phyloP scores from a whole-genome alignment of 2,113 vertebrate species.

The Paramormyrops kingsleyae region DNA sequence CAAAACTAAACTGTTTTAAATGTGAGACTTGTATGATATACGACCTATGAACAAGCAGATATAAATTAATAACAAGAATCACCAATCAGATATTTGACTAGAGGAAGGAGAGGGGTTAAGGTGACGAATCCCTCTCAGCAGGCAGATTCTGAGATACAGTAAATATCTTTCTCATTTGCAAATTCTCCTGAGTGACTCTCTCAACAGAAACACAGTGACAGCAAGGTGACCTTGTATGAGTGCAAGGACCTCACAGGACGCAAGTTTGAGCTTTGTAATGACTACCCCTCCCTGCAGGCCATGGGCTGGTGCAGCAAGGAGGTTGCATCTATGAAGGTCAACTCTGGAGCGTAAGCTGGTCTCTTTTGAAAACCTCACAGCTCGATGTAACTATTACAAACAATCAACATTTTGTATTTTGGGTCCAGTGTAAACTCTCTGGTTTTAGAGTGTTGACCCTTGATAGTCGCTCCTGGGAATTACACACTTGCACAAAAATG shows the following conservation, averaged over 20 bases:
- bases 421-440: neutral
- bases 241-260: slow-evolving; percentile 89
- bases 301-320: slow-evolving; percentile 96
- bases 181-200: neutral
- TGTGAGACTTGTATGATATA: neutral
- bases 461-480: neutral
- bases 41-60: neutral
- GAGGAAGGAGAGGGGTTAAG: neutral
- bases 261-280: slow-evolving; percentile 88
- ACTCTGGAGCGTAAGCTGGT: slow-evolving; percentile 80
- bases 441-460: neutral
- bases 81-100: neutral
- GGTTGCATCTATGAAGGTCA: slow-evolving; percentile 88
- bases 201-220: slow-evolving; percentile 88
- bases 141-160: neutral
- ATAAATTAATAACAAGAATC: neutral
- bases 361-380: slow-evolving; percentile 20
- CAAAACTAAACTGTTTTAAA: neutral
- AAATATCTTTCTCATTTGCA: neutral
- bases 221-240: slow-evolving; percentile 83
- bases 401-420: neutral
- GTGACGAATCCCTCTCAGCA: neutral
- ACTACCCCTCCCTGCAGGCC: slow-evolving; percentile 90
- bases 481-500: neutral
- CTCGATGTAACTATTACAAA: neutral